Conservation (phyloP, 1,140 invertebrate species). For the Goniozus legneri region DNA sequence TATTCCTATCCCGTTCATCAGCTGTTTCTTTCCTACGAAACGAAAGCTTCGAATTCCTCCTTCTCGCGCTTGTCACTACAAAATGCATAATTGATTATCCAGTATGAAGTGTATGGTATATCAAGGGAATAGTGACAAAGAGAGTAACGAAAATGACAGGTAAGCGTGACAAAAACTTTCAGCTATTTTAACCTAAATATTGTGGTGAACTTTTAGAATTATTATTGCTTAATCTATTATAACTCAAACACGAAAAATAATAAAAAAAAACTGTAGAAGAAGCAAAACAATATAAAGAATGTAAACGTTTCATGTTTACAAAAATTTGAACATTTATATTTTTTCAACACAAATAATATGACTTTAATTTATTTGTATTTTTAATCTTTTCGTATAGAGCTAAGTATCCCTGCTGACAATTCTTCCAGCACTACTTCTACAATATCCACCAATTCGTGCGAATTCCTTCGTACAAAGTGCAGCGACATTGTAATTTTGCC, state of each 20-base stretch:
- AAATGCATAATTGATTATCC: neutral
- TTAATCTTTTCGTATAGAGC: neutral
- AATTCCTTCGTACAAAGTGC: constrained; percentile 5
- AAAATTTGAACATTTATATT: neutral
- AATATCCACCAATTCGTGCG: neutral
- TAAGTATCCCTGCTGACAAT: neutral
- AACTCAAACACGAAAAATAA: neutral
- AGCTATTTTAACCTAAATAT: no score
- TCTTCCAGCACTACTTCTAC: neutral
- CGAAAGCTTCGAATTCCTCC: no score
- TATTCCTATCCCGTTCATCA: no score
- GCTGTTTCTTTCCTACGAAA: no score
- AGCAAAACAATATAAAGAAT: neutral
- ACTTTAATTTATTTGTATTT: neutral
- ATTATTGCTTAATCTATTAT: neutral
- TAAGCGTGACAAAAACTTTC: neutral
- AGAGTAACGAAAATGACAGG: neutral
- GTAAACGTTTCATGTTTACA: neutral
- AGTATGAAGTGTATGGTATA: neutral
- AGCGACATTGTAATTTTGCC: neutral
- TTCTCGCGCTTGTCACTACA: neutral
- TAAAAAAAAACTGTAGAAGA: neutral
- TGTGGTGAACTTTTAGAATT: no score
- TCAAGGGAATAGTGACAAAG: neutral
- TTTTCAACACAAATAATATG: neutral